A percentile compares a stretch with the other conserved stretches of the same genome.
These are phyloP conservation scores for Rhopalosiphum maidis DNA, from an alignment of 1,140 invertebrate genomes.

Conservation along the genomic window DNA sequence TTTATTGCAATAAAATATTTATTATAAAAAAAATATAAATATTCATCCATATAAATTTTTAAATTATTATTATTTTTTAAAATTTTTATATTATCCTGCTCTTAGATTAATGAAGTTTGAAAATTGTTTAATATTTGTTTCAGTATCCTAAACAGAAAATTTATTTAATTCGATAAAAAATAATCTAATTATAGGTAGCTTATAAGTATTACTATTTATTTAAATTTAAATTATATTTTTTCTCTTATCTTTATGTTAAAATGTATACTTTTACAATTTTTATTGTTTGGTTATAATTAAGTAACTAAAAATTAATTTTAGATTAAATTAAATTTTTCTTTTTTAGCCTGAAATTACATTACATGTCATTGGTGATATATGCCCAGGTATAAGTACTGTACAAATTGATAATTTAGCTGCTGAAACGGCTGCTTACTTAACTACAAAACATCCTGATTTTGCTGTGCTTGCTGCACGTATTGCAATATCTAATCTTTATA, in stretches of 20 bases:
- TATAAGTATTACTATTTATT: too few species aligned
- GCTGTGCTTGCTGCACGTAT: slow-evolving; percentile 93
- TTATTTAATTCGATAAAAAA: neutral
- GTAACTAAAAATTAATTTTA: neutral
- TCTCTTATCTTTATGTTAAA: neutral
- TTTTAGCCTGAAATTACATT: slow-evolving; percentile 78
- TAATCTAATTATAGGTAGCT: too few species aligned
- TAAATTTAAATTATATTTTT: neutral
- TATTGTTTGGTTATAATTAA: neutral
- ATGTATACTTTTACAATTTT: slow-evolving; percentile 71
- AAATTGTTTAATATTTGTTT: neutral
- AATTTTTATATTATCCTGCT: too few species aligned
- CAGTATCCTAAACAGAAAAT: neutral
- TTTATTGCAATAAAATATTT: too few species aligned
- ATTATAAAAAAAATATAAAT: too few species aligned
- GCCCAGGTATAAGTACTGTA: slow-evolving; percentile 94
- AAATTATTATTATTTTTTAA: too few species aligned
- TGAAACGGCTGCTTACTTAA: slow-evolving; percentile 95
- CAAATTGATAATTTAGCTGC: slow-evolving; percentile 97
- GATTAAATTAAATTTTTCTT: neutral
- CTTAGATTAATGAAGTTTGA: neutral
- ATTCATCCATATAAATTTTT: too few species aligned
- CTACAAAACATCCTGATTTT: slow-evolving; percentile 96
- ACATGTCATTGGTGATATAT: slow-evolving; percentile 92
- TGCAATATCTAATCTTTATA: slow-evolving; percentile 96